Evolutionary conservation across 2,113 vertebrate genomes (phyloP), one percentile per base, ranked within the genome.

Genomic region (Notarius lentiginosus): DNA sequence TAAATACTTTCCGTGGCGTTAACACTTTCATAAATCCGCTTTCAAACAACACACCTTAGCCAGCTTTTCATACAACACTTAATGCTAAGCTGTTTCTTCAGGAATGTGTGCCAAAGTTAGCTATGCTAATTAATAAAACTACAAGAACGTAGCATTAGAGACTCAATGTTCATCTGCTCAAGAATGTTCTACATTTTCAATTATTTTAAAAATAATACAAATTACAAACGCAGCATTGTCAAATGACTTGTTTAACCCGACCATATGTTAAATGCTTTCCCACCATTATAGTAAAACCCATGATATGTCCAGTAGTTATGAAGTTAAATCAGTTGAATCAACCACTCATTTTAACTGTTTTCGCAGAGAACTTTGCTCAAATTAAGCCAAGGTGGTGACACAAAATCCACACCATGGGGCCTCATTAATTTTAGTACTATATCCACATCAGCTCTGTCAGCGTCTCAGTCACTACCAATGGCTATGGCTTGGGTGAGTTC

Each of bases 1-100:
- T 65, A 55, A 88, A 87, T 89, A 87, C 65, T 91, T 91, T 92
- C 82, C 87, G 83, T 20, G 49, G 88, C 81, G 87, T 89, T 91
- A 86, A 83, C 86, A 86, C 82, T 89, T 85, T 76, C 75, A 86
- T 84, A 87, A 88, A 89, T 89, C 86, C 11, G 80, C 79, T 85
- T 90, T 89, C 12, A 47, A 89, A 87, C 75, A 76, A 58, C 24
- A 61, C 58, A 53, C 80, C 10, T 81, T 88, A 84, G 55, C 84
- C 83, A 73, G 85, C 53, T 60, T 86, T 75, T 87, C 72, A 63
- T 66, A 89, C 68, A 88, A 56, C 47, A 63, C 72, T 82, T 87
- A 75, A 82, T 30, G n/a, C 77, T 84, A 73, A 85, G 89, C 82
- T 90, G 65, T 83, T n/a, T 87, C 86, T 65, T 86, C 87, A 83